Percentiles rank a stretch among this genome's conserved stretches.
Evolutionary conservation across 2,113 vertebrate species (phyloP).

Genomic region (Sporophila hypoxantha): DNA sequence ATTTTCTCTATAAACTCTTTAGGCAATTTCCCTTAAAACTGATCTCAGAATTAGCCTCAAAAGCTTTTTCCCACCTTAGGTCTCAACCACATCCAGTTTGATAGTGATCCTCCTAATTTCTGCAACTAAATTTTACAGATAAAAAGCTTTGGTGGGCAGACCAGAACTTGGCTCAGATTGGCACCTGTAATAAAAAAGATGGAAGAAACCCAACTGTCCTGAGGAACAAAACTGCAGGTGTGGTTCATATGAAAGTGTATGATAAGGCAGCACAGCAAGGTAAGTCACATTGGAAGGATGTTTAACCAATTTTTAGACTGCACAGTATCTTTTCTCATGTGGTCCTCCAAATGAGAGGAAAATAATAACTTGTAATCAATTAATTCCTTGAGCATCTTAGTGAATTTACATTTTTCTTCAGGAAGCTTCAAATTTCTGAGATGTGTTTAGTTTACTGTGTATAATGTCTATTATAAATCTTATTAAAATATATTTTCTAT

Average conservation of each 20-base stretch:
- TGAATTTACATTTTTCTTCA: not conserved
- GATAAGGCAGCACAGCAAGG: constrained; percentile 93
- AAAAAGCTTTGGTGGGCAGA: constrained; percentile 97
- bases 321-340: not conserved
- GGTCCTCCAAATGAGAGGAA: not conserved
- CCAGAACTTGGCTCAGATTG: constrained; percentile 87
- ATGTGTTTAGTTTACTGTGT: not conserved
- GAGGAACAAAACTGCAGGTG: constrained; percentile 89
- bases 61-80: not conserved
- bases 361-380: not conserved
- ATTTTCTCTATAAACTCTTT: not conserved
- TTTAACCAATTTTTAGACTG: not conserved
- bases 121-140: constrained; percentile 69
- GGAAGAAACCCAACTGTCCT: constrained; percentile 82
- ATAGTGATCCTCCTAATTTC: not conserved
- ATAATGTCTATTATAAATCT: not conserved
- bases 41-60: not conserved
- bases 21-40: not conserved
- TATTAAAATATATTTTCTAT: not conserved
- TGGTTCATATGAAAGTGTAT: constrained; percentile 97
- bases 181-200: constrained; percentile 90
- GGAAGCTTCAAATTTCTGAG: not conserved
- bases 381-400: not conserved
- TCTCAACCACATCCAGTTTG: not conserved
- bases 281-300: constrained; percentile 6